Base-by-base conservation (phyloP, 1,140 invertebrate species). In the Portunus trituberculatus region DNA sequence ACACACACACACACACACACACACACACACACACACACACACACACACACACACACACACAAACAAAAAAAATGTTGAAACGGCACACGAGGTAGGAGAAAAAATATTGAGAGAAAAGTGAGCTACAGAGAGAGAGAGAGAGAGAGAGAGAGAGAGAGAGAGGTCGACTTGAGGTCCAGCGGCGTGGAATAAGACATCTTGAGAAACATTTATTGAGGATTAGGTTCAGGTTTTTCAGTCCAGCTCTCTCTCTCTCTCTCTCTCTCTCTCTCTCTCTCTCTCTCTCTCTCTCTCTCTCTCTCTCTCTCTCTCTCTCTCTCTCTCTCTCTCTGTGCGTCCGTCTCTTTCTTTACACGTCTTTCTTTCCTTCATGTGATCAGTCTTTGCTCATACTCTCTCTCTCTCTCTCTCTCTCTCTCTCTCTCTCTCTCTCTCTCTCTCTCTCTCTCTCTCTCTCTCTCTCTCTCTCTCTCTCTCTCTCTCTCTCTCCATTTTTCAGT, bases 401-500 rank as follows among this genome's bases (percentile, higher is more conserved):
- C 0, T 76, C 1, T 76, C 25, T 76, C 67, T 76, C 67, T 76
- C 67, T 76, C 67, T 76, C 67, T 76, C 67, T 76, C 67, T 76
- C 67, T 76, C 67, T 76, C 67, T 76, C 67, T 76, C 67, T 76
- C 67, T 76, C 67, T 76, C 67, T 76, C 67, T 76, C 20, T 76
- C 67, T 76, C 67, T 76, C 67, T n/a, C 67, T 76, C 67, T 76
- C 67, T 46, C 86, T 87, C 86, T 87, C 86, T 87, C 28, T 87
- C 86, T 32, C 28, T 87, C 31, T 87, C 28, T 87, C 31, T 87
- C 86, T 87, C 86, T 87, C 86, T 87, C 86, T 87, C 31, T 87
- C 86, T 32, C 83, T 86, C 83, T n/a, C 25, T 25, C 25, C 83
- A 29, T 28, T 29, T 59, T 59, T 59, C 52, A 59, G 16, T 59